Conservation (phyloP, 2,113 vertebrate genomes). For the Psittacula cyanocephala region DNA sequence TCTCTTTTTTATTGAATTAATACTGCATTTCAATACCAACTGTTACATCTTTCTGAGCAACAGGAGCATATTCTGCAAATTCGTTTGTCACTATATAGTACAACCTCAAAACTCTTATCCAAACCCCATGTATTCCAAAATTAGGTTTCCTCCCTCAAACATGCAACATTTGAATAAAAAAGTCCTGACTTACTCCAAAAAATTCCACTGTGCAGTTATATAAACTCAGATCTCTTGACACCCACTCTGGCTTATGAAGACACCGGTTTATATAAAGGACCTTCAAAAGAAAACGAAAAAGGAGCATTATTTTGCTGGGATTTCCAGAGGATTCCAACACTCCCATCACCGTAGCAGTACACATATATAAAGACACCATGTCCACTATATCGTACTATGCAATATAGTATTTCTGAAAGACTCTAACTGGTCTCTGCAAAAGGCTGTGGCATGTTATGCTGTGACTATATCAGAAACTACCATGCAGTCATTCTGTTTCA, state of each 20-base stretch:
- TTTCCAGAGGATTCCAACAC: slow-evolving; percentile 2
- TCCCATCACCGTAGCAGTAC: neutral
- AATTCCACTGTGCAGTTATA: slow-evolving; percentile 43
- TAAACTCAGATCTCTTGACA: slow-evolving; percentile 62
- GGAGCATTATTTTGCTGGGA: neutral
- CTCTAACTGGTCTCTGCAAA: neutral
- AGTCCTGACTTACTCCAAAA: slow-evolving; percentile 56
- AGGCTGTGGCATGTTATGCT: neutral
- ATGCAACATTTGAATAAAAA: slow-evolving; percentile 63
- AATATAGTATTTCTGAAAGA: slow-evolving; percentile 21
- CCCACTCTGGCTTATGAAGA: slow-evolving; percentile 52
- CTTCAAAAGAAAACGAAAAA: slow-evolving; percentile 44
- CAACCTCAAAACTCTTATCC: slow-evolving; percentile 39
- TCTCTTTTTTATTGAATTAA: slow-evolving; percentile 8
- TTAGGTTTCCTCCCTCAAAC: slow-evolving; percentile 44
- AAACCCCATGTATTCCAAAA: slow-evolving; percentile 52
- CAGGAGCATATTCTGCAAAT: slow-evolving; percentile 10
- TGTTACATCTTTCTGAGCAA: slow-evolving; percentile 9
- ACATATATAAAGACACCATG: neutral
- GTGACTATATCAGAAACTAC: neutral
- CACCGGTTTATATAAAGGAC: slow-evolving; percentile 44
- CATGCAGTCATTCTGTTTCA: neutral
- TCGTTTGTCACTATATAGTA: neutral
- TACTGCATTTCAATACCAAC: neutral
- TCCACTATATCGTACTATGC: neutral